Evolutionary conservation across 2,113 vertebrate species (phyloP).

Genomic region (Isichthys henryi): DNA sequence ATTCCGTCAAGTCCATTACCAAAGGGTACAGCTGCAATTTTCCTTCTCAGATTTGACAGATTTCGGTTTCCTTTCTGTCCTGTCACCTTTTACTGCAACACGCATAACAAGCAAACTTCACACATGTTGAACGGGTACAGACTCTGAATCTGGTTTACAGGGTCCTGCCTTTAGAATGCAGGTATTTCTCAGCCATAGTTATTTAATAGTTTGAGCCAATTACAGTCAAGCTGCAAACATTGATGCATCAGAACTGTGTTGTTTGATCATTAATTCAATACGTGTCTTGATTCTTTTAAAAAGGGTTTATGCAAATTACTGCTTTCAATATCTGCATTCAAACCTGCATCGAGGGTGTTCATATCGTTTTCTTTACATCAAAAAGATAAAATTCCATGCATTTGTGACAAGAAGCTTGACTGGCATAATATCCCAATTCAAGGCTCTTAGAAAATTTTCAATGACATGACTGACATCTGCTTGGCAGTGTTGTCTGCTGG

Average conservation of each 20-base stretch:
- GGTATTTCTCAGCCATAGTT: neutral
- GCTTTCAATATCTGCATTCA: neutral
- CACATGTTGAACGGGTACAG: neutral
- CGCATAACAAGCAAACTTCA: neutral
- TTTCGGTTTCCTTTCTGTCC: neutral
- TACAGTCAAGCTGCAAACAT: neutral
- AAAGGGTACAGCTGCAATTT: neutral
- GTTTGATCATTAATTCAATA: neutral
- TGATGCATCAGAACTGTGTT: neutral
- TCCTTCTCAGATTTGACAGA: neutral
- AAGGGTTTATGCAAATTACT: neutral
- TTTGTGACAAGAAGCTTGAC: neutral
- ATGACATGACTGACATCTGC: neutral
- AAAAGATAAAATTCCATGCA: neutral
- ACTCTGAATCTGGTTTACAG: no score
- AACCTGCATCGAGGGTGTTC: neutral
- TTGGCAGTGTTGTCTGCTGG: neutral
- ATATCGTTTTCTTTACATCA: neutral
- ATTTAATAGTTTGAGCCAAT: neutral
- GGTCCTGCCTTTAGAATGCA: neutral
- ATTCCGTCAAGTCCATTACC: neutral
- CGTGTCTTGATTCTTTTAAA: neutral
- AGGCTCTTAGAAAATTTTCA: neutral
- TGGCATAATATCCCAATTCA: neutral
- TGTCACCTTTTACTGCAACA: neutral